These are phyloP conservation scores for Regulus satrapa DNA, from an alignment of 2,113 vertebrate species.

Conservation along the genomic window DNA sequence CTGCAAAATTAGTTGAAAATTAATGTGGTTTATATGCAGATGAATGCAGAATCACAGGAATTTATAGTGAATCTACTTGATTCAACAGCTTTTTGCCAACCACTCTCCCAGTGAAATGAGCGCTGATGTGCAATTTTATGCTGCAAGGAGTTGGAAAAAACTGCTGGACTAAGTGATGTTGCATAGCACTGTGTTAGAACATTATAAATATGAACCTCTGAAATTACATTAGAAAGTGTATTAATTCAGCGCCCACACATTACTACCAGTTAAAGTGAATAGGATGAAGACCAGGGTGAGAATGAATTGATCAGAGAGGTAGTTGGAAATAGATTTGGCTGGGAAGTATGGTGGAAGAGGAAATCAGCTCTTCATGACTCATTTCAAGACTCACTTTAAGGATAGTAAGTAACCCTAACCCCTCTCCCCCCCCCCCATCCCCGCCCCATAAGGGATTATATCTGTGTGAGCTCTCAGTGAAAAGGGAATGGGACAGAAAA, in stretches of 20 bases:
- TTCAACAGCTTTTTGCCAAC: background rate
- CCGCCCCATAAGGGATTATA: background rate
- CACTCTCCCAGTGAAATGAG: background rate
- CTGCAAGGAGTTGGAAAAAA: background rate
- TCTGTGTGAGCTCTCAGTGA: background rate
- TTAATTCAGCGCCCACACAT: background rate
- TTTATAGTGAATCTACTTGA: background rate
- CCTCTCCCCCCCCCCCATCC: no score
- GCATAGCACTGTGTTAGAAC: background rate
- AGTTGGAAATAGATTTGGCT: background rate
- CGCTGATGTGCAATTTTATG: background rate
- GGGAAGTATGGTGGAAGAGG: background rate
- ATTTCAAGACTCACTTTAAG: background rate
- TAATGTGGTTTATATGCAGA: background rate
- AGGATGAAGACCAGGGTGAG: background rate
- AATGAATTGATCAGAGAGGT: background rate
- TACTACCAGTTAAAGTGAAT: background rate
- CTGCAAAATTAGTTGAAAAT: background rate
- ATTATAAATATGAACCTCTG: background rate
- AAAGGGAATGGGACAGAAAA: background rate
- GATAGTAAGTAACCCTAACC: no score
- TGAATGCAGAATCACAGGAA: background rate
- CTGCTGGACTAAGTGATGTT: background rate
- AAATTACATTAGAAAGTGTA: background rate
- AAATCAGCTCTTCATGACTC: background rate